Evolutionary conservation across 2,797 vertebrate genomes (phyloP), one percentile per base, ranked within the genome.

Genomic region (Argyrosomus regius): DNA sequence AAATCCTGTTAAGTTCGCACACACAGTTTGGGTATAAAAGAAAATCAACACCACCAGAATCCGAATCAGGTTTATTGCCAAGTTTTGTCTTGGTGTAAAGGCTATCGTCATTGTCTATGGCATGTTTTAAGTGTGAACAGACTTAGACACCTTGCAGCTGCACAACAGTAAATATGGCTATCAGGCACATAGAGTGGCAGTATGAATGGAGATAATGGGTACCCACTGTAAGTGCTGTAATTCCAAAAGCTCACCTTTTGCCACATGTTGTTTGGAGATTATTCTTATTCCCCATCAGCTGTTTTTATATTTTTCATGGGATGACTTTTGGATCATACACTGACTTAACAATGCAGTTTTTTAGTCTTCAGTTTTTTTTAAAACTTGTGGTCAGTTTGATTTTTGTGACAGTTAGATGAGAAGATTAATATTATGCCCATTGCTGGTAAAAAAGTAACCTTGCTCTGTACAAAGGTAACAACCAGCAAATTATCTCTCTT

Each of bases 1-100:
- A 58, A 80, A 72, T 63, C 63, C 60, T 48, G 6, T n/a, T 31
- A 62, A 65, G 58, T 70, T 71, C 31, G 6, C 43, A 54, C 20
- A 35, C 20, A 52, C 20, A 67, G 35, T 45, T 10, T 43, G 22
- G 10, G 4, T 10, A 16, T 24, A 45, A 64, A 72, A 61, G n/a
- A 66, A 35, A 35, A 35, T 35, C 35, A 72, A 58, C 6, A 39
- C 7, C 20, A 28, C n/a, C 35, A 35, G 35, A 35, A 35, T 35
- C 35, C 35, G 35, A 35, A 35, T 35, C 35, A 35, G 35, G 35
- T 35, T 35, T 7, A 35, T 35, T 35, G 35, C 1, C 35, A 35
- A 35, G 35, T 8, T 7, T 2, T 8, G 7, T 35, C 7, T 35
- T 35, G 31, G 31, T 31, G 31, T 35, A 7, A 35, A 35, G 31